phyloP scores from a whole-genome alignment of 2,797 vertebrate genomes.

The Manis javanica region DNA sequence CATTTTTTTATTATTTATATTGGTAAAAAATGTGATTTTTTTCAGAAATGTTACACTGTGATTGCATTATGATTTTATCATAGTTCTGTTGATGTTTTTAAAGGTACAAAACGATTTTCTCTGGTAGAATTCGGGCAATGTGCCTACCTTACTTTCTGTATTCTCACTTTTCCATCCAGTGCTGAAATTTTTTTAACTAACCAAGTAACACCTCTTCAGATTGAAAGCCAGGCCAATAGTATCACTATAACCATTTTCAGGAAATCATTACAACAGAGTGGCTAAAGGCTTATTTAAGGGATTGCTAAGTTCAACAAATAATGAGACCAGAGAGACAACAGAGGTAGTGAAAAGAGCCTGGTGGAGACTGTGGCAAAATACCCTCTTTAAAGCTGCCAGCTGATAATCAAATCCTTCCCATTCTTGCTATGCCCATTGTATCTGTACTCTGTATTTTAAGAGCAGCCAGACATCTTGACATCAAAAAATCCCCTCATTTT shows the following conservation, averaged over 20 bases:
- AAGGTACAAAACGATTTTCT: not conserved
- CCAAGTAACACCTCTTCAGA: not conserved
- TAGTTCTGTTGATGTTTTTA: not conserved
- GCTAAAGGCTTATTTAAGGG: not conserved
- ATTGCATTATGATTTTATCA: not conserved
- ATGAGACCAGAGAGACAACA: not conserved
- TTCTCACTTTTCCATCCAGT: not conserved
- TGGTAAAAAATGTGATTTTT: not conserved
- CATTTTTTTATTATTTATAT: not conserved
- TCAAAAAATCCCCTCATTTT: not conserved
- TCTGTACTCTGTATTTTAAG: constrained; percentile 44
- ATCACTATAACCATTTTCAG: not conserved
- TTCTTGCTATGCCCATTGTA: not conserved
- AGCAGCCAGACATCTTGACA: not conserved
- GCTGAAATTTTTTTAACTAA: not conserved
- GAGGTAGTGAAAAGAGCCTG: not conserved
- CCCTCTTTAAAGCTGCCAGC: not conserved
- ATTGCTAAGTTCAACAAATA: not conserved
- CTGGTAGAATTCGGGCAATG: not conserved
- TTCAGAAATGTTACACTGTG: not conserved
- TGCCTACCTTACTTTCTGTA: not conserved
- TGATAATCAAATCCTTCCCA: not conserved
- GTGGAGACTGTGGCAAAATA: not conserved
- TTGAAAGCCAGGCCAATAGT: not conserved
- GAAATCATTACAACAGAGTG: not conserved